Conservation (phyloP, 2,113 vertebrate species). For the Stigmatopora nigra region DNA sequence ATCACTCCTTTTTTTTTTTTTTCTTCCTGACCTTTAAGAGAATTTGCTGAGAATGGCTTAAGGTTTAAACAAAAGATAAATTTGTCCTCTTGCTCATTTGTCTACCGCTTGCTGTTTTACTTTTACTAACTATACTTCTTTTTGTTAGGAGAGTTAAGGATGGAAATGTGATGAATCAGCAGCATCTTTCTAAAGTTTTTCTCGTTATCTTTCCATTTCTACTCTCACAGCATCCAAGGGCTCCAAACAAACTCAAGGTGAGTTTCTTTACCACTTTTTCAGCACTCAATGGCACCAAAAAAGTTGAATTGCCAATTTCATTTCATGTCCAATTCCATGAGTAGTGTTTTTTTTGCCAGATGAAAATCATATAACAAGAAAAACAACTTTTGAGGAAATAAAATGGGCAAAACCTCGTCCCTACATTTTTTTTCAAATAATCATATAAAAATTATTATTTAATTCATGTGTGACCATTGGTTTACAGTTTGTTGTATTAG, state of each 20-base stretch:
- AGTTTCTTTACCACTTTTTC: constrained; percentile 17
- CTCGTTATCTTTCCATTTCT: constrained; percentile 18
- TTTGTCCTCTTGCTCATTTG: constrained; percentile 63
- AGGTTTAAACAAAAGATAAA: constrained; percentile 71
- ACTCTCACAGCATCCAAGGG: constrained; percentile 52
- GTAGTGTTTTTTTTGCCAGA: background rate
- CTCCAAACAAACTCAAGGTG: constrained; percentile 61
- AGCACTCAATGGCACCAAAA: background rate
- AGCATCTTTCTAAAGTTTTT: constrained; percentile 48
- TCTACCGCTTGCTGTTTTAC: constrained; percentile 55
- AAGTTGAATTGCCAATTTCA: background rate
- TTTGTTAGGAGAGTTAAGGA: constrained; percentile 42
- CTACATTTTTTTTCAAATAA: too few relatives aligned
- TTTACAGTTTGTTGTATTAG: background rate
- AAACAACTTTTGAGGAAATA: too few relatives aligned
- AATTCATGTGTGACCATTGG: too few relatives aligned
- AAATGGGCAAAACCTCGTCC: too few relatives aligned
- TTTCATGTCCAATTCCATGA: background rate
- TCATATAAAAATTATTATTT: too few relatives aligned
- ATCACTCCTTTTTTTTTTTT: constrained; percentile 54
- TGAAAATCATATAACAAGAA: background rate
- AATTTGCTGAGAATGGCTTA: constrained; percentile 70
- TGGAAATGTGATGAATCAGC: constrained; percentile 58
- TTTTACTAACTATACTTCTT: constrained; percentile 39
- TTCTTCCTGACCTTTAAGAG: constrained; percentile 67